phyloP scores from a whole-genome alignment of 2,888 invertebrate species.

The Dendrolimus pini region DNA sequence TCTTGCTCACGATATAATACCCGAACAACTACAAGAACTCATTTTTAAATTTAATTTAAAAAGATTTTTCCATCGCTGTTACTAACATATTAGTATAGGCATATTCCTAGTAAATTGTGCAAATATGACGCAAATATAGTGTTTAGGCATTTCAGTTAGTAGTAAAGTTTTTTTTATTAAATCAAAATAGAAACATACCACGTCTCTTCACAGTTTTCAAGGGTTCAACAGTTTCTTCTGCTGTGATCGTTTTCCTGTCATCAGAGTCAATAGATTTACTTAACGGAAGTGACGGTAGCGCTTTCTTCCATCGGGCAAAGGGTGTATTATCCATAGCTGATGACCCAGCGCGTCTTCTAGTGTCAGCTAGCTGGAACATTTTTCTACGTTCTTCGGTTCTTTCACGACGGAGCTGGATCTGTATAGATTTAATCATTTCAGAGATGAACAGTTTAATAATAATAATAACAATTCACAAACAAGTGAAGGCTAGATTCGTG shows the following conservation, averaged over 20 bases:
- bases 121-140: too few relatives aligned
- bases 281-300: slow-evolving; percentile 77
- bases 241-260: slow-evolving; percentile 45
- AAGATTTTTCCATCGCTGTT: too few relatives aligned
- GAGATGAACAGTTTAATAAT: too few relatives aligned
- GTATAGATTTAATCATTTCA: slow-evolving; percentile 4
- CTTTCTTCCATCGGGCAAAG: slow-evolving; percentile 82
- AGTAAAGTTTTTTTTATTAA: too few relatives aligned
- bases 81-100: too few relatives aligned
- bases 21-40: too few relatives aligned
- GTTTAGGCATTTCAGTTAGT: too few relatives aligned
- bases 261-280: slow-evolving; percentile 76
- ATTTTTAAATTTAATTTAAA: too few relatives aligned
- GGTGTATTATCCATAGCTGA: slow-evolving; percentile 79
- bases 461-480: too few relatives aligned
- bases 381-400: slow-evolving; percentile 95
- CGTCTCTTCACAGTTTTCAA: slow-evolving; percentile 42
- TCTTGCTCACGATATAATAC: too few relatives aligned
- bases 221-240: slow-evolving; percentile 40
- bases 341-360: slow-evolving; percentile 71
- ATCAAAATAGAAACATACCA: slow-evolving; percentile 27
- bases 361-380: slow-evolving; percentile 92
- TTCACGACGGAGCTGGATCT: slow-evolving; percentile 90
- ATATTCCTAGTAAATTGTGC: too few relatives aligned
- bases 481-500: too few relatives aligned